These are phyloP conservation scores for Cinara cedri DNA, from an alignment of 2,888 invertebrate species.

Conservation along the genomic window DNA sequence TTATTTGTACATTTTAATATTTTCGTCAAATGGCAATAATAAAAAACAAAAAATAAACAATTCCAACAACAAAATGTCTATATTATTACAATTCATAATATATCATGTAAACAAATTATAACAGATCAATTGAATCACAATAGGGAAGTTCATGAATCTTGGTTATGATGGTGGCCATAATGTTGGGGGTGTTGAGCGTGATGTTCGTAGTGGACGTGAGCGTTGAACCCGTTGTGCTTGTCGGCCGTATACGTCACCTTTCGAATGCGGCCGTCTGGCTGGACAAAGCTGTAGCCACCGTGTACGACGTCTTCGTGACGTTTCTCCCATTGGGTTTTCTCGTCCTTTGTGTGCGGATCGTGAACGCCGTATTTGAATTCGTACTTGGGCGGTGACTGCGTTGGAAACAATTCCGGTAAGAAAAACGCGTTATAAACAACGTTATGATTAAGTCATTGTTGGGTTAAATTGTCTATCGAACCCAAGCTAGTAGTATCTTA, in stretches of 20 bases:
- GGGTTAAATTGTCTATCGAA: no score
- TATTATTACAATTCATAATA: no score
- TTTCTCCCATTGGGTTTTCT: slow-evolving; percentile 75
- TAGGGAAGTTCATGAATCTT: background rate
- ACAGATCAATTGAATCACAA: no score
- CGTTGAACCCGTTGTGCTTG: slow-evolving; percentile 79
- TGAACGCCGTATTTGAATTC: slow-evolving; percentile 76
- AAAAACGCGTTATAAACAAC: no score
- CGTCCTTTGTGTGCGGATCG: slow-evolving; percentile 77
- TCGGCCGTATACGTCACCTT: slow-evolving; percentile 78
- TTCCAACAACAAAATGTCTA: no score
- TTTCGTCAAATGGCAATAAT: no score
- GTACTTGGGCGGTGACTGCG: slow-evolving; percentile 64
- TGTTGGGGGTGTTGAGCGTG: slow-evolving; percentile 57
- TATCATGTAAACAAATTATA: no score
- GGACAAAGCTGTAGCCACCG: slow-evolving; percentile 67
- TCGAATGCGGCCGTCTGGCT: slow-evolving; percentile 76
- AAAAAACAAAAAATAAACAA: no score
- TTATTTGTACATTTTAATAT: no score
- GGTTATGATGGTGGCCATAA: background rate
- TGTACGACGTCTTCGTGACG: slow-evolving; percentile 75
- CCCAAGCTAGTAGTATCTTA: no score
- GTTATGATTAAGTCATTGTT: no score
- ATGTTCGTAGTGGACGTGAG: slow-evolving; percentile 66
- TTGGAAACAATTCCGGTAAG: background rate